Evolutionary conservation across 2,113 vertebrate species (phyloP), one percentile per base, ranked within the genome.

Genomic region (Poeciliopsis turrubarensis): DNA sequence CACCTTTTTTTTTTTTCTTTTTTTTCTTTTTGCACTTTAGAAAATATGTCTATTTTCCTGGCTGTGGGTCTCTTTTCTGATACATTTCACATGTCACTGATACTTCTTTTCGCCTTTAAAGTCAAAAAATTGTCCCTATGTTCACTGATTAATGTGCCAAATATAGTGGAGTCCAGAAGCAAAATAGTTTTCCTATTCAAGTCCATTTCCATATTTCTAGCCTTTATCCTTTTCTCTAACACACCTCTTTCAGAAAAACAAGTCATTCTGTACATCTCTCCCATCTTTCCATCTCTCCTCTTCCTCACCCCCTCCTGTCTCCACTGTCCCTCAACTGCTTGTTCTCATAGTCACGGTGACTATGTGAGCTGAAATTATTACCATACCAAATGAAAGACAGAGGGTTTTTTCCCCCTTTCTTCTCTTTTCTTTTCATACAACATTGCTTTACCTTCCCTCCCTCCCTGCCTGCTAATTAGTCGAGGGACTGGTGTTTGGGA

Each of bases 291-390:
- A 79, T 10, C 73, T 86, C 86, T 73, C 72, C 70, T 44, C 73
- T 84, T 84, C 70, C 65, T 77, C 76, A 19, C 60, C 60, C 34
- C 81, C 78, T 82, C 75, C 68, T 29, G 29, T 84, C 83, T 86
- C 86, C 71, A 63, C 74, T 54, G 77, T 91, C 88, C 81, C 84
- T 80, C 75, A 84, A 83, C 84, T 60, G 77, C 86, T 86, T 87
- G 84, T 91, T 92, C 91, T 88, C 89, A 91, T 85, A 81, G 80
- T 85, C 82, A 79, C 54, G 31, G 39, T 64, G 85, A 86, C 84
- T 88, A 90, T 91, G 90, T 92, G 91, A 91, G 85, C 78, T 70
- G 91, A 84, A 93, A 91, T 92, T 91, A 93, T 93, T 92, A 93
- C 81, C 89, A 92, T 92, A 93, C 72, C 85, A 92, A 91, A 92